phyloP scores from a whole-genome alignment of 2,888 invertebrate species.

The Nomada fabriciana region DNA sequence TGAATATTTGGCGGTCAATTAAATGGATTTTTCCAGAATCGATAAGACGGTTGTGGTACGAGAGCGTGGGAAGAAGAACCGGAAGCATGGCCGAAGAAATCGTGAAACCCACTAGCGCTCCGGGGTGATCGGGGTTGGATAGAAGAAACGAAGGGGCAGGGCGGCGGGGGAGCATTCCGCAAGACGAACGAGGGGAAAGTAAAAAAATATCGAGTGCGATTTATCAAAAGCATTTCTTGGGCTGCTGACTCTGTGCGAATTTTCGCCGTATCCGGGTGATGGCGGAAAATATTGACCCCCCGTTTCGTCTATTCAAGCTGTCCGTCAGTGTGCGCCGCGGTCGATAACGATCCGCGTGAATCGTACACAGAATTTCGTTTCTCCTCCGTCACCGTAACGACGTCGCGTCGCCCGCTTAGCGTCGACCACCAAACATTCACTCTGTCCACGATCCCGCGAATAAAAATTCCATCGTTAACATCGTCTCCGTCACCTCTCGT shows the following conservation, averaged over 20 bases:
- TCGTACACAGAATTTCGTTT: neutral
- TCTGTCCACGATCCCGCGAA: too few relatives aligned
- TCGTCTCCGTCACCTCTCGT: too few relatives aligned
- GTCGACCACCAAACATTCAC: too few relatives aligned
- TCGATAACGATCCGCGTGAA: constrained; percentile 11
- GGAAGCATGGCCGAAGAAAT: constrained; percentile 76
- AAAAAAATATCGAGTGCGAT: constrained; percentile 79
- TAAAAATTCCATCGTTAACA: too few relatives aligned
- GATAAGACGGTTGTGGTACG: constrained; percentile 8
- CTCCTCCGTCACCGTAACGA: neutral
- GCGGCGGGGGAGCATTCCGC: constrained; percentile 54
- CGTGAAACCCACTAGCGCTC: constrained; percentile 70
- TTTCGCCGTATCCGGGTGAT: constrained; percentile 47
- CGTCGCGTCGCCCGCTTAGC: too few relatives aligned
- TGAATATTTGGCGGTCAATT: too few relatives aligned
- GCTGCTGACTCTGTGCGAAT: constrained; percentile 61
- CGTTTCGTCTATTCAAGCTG: constrained; percentile 37
- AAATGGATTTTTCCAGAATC: too few relatives aligned
- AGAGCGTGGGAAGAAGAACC: constrained; percentile 49
- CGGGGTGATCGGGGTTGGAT: constrained; percentile 16
- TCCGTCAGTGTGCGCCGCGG: constrained; percentile 9
- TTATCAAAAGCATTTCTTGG: constrained; percentile 76
- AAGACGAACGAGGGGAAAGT: constrained; percentile 66
- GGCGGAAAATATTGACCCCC: constrained; percentile 54
- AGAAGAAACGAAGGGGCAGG: constrained; percentile 25